These are phyloP conservation scores for Sturnira hondurensis DNA, from an alignment of 2,113 vertebrate species.

Conservation along the genomic window DNA sequence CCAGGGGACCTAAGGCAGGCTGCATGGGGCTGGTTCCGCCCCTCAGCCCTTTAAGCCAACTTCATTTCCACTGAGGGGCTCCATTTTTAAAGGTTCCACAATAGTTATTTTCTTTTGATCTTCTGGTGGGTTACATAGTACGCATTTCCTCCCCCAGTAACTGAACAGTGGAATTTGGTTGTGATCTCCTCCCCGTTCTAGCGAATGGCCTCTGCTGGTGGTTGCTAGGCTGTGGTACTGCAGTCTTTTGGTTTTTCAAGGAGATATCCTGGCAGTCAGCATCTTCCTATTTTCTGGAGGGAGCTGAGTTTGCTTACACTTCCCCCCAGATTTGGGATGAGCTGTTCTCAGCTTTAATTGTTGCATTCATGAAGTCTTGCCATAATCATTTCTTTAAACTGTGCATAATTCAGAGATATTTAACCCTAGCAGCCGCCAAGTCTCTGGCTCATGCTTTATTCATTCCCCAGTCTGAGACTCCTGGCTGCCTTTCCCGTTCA, in stretches of 20 bases:
- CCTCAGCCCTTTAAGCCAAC: not conserved
- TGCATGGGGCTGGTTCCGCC: not conserved
- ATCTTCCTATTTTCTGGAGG: constrained; percentile 24
- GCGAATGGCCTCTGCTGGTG: not conserved
- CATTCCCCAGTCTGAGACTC: not conserved
- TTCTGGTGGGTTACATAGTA: not conserved
- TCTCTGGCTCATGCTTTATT: constrained; percentile 30
- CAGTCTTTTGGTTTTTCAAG: not conserved
- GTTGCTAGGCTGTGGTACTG: not conserved
- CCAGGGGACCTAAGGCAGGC: not conserved
- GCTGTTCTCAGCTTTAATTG: constrained; percentile 26
- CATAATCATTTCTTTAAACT: constrained; percentile 40
- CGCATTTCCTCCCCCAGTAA: not conserved
- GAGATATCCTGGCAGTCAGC: not conserved
- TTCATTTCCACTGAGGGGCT: not conserved
- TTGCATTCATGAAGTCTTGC: constrained; percentile 8
- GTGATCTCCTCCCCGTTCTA: not conserved
- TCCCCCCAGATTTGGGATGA: not conserved
- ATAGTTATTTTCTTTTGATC: not conserved
- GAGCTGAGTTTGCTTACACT: not conserved
- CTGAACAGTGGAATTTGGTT: not conserved
- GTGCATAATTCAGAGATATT: constrained; percentile 15
- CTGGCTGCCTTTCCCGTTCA: constrained; percentile 29
- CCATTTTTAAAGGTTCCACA: not conserved
- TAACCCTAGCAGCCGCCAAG: not conserved